A percentile compares a stretch with the other conserved stretches of the same genome.
These are phyloP conservation scores for Amphipoea lucens DNA, from an alignment of 2,888 invertebrate genomes.

Conservation along the genomic window DNA sequence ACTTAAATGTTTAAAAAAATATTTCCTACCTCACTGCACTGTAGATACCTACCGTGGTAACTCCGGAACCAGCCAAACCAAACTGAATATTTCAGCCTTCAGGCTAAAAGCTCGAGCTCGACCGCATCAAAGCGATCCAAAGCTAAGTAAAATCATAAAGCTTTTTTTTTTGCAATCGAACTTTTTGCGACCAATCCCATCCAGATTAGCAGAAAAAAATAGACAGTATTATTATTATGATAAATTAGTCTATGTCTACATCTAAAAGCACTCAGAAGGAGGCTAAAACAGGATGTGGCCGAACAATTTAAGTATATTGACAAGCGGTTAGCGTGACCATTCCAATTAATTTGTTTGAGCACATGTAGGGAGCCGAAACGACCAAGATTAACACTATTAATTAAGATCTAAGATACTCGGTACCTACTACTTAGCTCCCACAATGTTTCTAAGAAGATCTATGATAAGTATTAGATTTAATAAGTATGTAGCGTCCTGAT, in stretches of 20 bases:
- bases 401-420: constrained; percentile 29
- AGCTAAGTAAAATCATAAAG: not conserved
- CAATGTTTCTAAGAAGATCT: constrained; percentile 28
- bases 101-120: not conserved
- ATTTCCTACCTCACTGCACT: not conserved
- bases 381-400: constrained; percentile 17
- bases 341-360: constrained; percentile 39
- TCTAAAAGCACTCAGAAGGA: constrained; percentile 4
- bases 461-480: constrained; percentile 7
- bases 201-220: not conserved
- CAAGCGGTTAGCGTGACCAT: constrained; percentile 45
- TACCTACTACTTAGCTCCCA: not conserved
- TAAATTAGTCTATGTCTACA: constrained; percentile 5
- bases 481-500: constrained; percentile 6
- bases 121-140: not conserved
- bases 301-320: constrained; percentile 43
- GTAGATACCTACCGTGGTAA: not conserved
- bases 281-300: constrained; percentile 32
- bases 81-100: constrained; percentile 20
- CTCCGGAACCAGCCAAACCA: constrained; percentile 1
- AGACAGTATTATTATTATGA: not conserved
- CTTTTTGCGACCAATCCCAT: not conserved
- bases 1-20: not conserved
- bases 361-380: constrained; percentile 26
- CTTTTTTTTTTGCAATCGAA: not conserved